Conservation (phyloP, 2,888 invertebrate genomes). For the Chaetogeoica ovagalla region DNA sequence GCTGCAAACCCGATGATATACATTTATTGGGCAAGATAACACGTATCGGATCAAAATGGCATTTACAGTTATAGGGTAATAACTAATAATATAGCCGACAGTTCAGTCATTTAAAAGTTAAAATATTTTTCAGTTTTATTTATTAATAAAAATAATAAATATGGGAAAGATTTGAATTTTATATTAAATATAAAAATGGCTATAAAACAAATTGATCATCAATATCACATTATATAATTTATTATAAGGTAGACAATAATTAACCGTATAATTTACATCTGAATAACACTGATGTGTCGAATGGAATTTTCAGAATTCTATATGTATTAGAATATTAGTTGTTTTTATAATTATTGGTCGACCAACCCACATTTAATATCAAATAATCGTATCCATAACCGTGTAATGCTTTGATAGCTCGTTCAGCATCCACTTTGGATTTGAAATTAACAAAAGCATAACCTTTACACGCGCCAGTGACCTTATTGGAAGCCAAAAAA, state of each 20-base stretch:
- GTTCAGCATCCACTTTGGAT: conserved; percentile 84
- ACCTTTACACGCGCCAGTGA: conserved; percentile 84
- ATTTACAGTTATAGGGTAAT: too few species aligned
- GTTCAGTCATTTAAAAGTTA: too few species aligned
- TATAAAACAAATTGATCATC: background rate
- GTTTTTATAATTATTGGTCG: conserved; percentile 65
- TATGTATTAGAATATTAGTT: background rate
- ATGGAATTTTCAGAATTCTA: background rate
- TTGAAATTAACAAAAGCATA: conserved; percentile 98
- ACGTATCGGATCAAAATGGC: too few species aligned
- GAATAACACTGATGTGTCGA: background rate
- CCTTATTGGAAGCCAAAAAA: conserved; percentile 94
- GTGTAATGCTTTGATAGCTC: conserved; percentile 87
- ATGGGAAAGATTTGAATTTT: too few species aligned
- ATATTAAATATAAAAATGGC: too few species aligned
- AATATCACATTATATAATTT: background rate
- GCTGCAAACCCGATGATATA: too few species aligned
- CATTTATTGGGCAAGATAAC: too few species aligned
- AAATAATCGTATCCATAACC: conserved; percentile 97
- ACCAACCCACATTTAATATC: conserved; percentile 98
- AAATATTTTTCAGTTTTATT: too few species aligned
- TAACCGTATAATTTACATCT: background rate
- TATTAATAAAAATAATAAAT: too few species aligned
- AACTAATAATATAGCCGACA: too few species aligned
- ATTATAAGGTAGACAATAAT: background rate